Evolutionary conservation across 2,797 vertebrate genomes (phyloP).

Genomic region (Pempheris klunzingeri): DNA sequence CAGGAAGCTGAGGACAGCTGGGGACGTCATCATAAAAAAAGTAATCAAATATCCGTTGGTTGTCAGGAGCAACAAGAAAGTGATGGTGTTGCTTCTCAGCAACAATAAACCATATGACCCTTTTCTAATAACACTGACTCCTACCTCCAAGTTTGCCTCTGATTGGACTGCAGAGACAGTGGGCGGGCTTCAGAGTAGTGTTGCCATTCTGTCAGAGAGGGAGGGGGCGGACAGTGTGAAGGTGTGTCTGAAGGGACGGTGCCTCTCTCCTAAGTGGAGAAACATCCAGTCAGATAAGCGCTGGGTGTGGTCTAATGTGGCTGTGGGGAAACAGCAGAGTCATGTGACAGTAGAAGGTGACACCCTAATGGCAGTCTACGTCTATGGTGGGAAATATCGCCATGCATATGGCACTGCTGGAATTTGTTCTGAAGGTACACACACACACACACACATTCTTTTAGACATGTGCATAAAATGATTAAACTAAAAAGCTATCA

Average conservation of each 20-base stretch:
- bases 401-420: slow-evolving; percentile 37
- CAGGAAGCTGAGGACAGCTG: slow-evolving; percentile 19
- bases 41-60: background rate
- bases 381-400: background rate
- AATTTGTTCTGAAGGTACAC: slow-evolving; percentile 42
- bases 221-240: slow-evolving; percentile 38
- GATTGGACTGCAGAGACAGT: slow-evolving; percentile 28
- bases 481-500: background rate
- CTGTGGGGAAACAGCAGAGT: accelerated
- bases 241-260: background rate
- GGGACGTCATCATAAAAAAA: accelerated
- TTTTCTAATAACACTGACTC: slow-evolving; percentile 24
- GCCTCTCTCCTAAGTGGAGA: background rate
- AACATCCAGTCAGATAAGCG: accelerated
- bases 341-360: slow-evolving; percentile 47
- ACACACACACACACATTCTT: background rate
- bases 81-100: slow-evolving; percentile 48
- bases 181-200: accelerated
- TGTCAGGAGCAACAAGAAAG: slow-evolving; percentile 45
- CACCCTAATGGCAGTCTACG: slow-evolving; percentile 33
- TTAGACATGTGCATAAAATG: background rate
- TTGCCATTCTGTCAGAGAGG: slow-evolving; percentile 35
- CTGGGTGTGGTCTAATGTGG: slow-evolving; percentile 35
- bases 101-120: slow-evolving; percentile 12
- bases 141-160: slow-evolving; percentile 7